Evolutionary conservation across 2,888 invertebrate species (phyloP).

Genomic region (Drosophila demipolita): DNA sequence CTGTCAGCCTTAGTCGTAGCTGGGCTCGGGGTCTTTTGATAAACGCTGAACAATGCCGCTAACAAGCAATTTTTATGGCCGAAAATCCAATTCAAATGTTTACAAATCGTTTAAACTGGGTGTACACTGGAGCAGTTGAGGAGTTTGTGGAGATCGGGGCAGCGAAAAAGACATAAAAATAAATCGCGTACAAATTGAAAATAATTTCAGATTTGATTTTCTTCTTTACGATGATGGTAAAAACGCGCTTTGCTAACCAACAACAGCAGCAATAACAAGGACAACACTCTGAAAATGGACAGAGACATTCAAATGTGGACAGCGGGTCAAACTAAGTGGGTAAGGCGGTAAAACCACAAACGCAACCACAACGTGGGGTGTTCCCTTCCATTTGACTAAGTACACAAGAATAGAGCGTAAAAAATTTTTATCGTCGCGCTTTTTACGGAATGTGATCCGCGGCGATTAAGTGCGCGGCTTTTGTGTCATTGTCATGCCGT

Average conservation of each 20-base stretch:
- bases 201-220: constrained; percentile 83
- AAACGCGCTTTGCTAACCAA: constrained; percentile 42
- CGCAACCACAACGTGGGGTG: constrained; percentile 32
- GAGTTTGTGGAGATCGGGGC: constrained; percentile 14
- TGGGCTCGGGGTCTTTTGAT: constrained; percentile 54
- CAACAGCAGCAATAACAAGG: constrained; percentile 15
- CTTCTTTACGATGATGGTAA: constrained; percentile 79
- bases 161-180: constrained; percentile 78
- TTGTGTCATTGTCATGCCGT: constrained; percentile 81
- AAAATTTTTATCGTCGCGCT: constrained; percentile 81
- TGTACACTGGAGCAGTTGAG: constrained; percentile 29
- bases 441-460: constrained; percentile 83
- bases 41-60: constrained; percentile 65
- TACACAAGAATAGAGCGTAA: constrained; percentile 76
- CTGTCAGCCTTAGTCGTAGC: constrained; percentile 56
- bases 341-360: constrained; percentile 20
- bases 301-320: constrained; percentile 60
- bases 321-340: constrained; percentile 55
- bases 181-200: constrained; percentile 84
- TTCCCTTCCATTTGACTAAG: constrained; percentile 77
- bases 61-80: constrained; percentile 78
- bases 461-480: constrained; percentile 83
- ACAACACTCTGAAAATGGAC: constrained; percentile 49
- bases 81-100: constrained; percentile 83
- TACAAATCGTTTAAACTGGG: constrained; percentile 83